Evolutionary conservation across 2,797 vertebrate genomes (phyloP).

Genomic region (Takifugu ocellatus): DNA sequence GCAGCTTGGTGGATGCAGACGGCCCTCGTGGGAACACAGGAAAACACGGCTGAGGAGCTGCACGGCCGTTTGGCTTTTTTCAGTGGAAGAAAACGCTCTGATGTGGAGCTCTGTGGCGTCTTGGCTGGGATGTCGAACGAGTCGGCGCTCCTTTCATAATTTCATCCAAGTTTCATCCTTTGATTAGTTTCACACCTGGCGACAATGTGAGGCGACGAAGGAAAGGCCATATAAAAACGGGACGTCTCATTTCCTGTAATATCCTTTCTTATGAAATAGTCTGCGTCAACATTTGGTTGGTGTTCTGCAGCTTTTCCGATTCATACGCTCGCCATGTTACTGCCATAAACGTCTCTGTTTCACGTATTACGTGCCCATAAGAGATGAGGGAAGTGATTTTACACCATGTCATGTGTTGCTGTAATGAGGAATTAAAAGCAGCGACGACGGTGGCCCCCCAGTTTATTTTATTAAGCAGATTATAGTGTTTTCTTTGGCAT

Average conservation of each 20-base stretch:
- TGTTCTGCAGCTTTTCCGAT: background rate
- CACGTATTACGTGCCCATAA: background rate
- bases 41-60: slow-evolving; percentile 20
- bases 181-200: too few relatives aligned
- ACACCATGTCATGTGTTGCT: background rate
- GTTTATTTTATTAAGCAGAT: slow-evolving; percentile 37
- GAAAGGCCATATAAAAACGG: slow-evolving; percentile 3
- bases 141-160: too few relatives aligned
- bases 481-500: slow-evolving; percentile 28
- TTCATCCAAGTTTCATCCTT: too few relatives aligned
- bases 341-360: background rate
- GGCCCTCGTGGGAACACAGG: slow-evolving; percentile 33
- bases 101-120: slow-evolving; percentile 1
- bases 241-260: background rate
- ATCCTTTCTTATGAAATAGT: slow-evolving; percentile 4
- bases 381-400: slow-evolving; percentile 4
- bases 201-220: slow-evolving; percentile 1
- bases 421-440: slow-evolving; percentile 27
- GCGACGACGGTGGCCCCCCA: slow-evolving; percentile 2
- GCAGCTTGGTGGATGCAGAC: slow-evolving; percentile 34
- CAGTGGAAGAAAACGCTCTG: slow-evolving; percentile 15
- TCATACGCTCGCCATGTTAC: background rate
- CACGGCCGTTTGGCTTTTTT: slow-evolving; percentile 21
- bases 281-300: background rate
- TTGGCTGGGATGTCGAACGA: slow-evolving; percentile 12